phyloP scores from a whole-genome alignment of 2,113 vertebrate genomes.

The Passerina amoena region DNA sequence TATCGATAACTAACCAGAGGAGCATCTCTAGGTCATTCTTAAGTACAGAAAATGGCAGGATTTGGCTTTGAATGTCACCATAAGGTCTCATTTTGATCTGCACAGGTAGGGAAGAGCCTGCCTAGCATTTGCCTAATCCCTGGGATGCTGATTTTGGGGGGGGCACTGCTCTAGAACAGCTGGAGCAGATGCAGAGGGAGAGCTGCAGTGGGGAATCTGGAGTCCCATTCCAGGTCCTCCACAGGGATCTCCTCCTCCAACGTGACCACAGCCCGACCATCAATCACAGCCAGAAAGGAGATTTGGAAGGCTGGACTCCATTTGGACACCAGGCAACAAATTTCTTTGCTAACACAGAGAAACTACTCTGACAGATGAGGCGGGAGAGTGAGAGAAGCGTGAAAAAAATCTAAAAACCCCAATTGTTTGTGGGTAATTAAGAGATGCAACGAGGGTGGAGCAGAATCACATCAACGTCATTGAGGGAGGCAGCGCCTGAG shows the following conservation, averaged over 20 bases:
- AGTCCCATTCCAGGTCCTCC: not conserved
- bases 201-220: not conserved
- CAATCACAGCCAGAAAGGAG: not conserved
- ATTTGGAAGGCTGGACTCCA: not conserved
- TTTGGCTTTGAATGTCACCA: not conserved
- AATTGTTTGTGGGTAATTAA: not conserved
- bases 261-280: not conserved
- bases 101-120: not conserved
- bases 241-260: not conserved
- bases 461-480: not conserved
- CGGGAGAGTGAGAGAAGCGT: not conserved
- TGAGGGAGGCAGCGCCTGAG: not conserved
- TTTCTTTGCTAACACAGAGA: not conserved
- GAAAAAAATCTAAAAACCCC: not conserved
- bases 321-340: not conserved
- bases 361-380: not conserved
- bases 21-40: not conserved
- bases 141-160: not conserved
- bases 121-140: not conserved
- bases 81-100: not conserved
- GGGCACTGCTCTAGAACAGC: not conserved
- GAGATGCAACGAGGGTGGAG: not conserved
- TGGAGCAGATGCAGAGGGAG: not conserved
- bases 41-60: not conserved
- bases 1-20: not conserved